These are phyloP conservation scores for Penaeus japonicus DNA, from an alignment of 1,140 invertebrate species.

Conservation along the genomic window DNA sequence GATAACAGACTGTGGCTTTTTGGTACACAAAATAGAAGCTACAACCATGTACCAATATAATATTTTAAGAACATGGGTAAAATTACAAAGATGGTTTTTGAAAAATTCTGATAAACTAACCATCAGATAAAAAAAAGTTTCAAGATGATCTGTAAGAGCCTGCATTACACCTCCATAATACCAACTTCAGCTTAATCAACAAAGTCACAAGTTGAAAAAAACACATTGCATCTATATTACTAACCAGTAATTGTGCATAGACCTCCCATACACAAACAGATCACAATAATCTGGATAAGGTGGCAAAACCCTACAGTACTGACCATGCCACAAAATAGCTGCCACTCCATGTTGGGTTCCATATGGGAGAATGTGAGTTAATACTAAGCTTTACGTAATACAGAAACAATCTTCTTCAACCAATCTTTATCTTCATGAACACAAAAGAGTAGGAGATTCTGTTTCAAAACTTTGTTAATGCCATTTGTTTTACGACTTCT, in stretches of 20 bases:
- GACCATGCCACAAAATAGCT: constrained; percentile 10
- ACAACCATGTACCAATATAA: constrained; percentile 51
- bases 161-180: constrained; percentile 11
- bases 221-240: background rate
- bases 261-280: background rate
- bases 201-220: constrained; percentile 7
- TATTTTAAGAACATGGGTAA: constrained; percentile 40
- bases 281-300: constrained; percentile 10
- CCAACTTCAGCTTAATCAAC: constrained; percentile 6
- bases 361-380: background rate
- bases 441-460: constrained; percentile 31
- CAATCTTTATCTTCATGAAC: background rate
- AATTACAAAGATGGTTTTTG: constrained; percentile 46
- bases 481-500: background rate
- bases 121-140: constrained; percentile 32
- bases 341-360: background rate
- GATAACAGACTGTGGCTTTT: constrained; percentile 37
- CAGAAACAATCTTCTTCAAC: background rate
- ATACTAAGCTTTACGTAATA: background rate
- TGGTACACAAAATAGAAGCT: constrained; percentile 50
- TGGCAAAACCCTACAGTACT: background rate
- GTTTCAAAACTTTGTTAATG: constrained; percentile 9
- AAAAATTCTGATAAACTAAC: constrained; percentile 36
- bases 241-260: constrained; percentile 33
- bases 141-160: constrained; percentile 30